Percentiles rank a stretch among this genome's conserved stretches.
Conservation (phyloP, 1,140 invertebrate genomes). For the Mya arenaria region DNA sequence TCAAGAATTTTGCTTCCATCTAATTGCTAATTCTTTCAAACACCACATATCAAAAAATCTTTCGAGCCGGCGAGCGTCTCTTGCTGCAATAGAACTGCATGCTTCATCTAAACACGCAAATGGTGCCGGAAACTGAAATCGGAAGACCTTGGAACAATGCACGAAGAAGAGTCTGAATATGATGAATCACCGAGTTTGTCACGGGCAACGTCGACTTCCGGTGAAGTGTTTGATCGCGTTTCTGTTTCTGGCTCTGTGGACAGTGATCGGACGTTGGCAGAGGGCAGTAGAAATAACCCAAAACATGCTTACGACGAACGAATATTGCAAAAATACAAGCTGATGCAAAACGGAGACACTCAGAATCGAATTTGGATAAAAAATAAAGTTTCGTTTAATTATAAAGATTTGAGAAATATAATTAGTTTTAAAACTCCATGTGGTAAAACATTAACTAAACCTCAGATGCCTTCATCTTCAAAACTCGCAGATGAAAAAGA, state of each 20-base stretch:
- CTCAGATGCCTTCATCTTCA: no score
- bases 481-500: no score
- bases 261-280: constrained; percentile 1
- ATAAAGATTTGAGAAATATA: constrained; percentile 6
- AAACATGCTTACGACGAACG: constrained; percentile 26
- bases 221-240: constrained; percentile 13
- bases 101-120: background rate
- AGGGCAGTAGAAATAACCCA: constrained; percentile 10
- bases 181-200: constrained; percentile 22
- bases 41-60: constrained; percentile 36
- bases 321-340: constrained; percentile 31
- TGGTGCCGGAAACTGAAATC: constrained; percentile 6
- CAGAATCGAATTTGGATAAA: constrained; percentile 38
- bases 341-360: constrained; percentile 33
- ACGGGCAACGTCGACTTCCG: constrained; percentile 15
- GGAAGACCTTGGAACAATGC: constrained; percentile 37
- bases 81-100: constrained; percentile 29
- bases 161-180: constrained; percentile 28
- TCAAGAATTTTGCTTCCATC: constrained; percentile 3
- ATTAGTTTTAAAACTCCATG: background rate
- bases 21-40: constrained; percentile 29
- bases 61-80: background rate
- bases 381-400: background rate
- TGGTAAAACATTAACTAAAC: background rate
- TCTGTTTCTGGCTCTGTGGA: constrained; percentile 3